phyloP scores from a whole-genome alignment of 2,113 vertebrate species.

The Petrocephalus zakoni region DNA sequence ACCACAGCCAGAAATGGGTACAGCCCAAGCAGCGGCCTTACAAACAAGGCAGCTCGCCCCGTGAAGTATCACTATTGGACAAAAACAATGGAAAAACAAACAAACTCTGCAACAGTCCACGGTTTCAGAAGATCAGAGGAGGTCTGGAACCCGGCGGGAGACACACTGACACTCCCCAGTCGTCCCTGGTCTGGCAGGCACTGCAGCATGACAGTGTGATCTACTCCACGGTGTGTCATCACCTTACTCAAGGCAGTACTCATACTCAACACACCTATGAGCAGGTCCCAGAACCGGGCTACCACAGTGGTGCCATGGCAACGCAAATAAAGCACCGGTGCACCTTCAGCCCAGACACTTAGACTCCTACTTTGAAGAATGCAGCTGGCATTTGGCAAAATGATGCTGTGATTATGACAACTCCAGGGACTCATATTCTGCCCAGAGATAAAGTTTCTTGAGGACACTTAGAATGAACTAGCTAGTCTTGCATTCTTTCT shows the following conservation, averaged over 20 bases:
- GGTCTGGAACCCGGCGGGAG: background rate
- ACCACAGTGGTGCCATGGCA: background rate
- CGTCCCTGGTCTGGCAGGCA: slow-evolving; percentile 45
- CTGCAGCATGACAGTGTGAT: background rate
- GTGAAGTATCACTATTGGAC: slow-evolving; percentile 42
- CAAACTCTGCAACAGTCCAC: slow-evolving; percentile 16
- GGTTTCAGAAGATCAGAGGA: slow-evolving; percentile 51
- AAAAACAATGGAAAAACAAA: slow-evolving; percentile 40
- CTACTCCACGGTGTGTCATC: slow-evolving; percentile 18
- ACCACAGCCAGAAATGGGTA: slow-evolving; percentile 42
- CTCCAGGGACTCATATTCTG: background rate
- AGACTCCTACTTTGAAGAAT: background rate
- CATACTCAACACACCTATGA: background rate
- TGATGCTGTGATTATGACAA: background rate
- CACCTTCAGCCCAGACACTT: background rate
- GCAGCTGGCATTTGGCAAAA: background rate
- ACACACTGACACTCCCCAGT: background rate
- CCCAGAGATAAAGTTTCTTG: background rate
- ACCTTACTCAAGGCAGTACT: background rate
- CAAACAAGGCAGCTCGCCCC: slow-evolving; percentile 34
- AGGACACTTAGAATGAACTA: background rate
- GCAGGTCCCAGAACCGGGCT: background rate
- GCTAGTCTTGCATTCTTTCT: background rate
- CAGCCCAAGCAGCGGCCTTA: slow-evolving; percentile 29
- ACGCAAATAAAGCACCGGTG: background rate